Percentiles rank a stretch among this genome's conserved stretches.
These are phyloP conservation scores for Enteromius trimaculatus DNA, from an alignment of 2,797 vertebrate genomes.

Conservation along the genomic window DNA sequence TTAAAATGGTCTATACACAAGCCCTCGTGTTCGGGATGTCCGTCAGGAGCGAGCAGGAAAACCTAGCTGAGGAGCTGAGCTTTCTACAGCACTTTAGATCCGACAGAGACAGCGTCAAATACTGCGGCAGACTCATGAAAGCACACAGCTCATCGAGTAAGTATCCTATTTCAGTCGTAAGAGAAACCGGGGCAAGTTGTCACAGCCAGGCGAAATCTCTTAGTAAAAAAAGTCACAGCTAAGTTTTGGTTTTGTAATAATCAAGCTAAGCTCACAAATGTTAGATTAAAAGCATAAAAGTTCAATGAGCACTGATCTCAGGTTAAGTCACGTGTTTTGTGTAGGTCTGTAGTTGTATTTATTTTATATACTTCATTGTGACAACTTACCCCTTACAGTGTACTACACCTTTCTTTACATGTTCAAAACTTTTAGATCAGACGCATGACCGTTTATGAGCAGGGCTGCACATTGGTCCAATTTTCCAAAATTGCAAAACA, in stretches of 20 bases:
- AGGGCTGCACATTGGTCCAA: not conserved
- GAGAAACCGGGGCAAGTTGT: not conserved
- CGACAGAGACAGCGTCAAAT: constrained; percentile 61
- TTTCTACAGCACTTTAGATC: constrained; percentile 61
- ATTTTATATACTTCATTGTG: not conserved
- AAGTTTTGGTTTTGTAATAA: not conserved
- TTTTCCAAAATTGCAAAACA: not conserved
- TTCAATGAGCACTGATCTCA: not conserved
- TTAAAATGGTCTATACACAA: constrained; percentile 73
- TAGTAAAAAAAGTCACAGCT: not conserved
- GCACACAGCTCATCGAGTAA: constrained; percentile 65
- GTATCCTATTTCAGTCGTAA: constrained; percentile 49
- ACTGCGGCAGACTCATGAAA: constrained; percentile 60
- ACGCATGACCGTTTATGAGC: not conserved
- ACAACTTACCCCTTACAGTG: not conserved
- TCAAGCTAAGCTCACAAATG: not conserved
- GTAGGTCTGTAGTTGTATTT: not conserved
- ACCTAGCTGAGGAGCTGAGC: constrained; percentile 65
- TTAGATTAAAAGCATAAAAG: not conserved
- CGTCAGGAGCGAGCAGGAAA: constrained; percentile 64
- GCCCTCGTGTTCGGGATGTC: constrained; percentile 66
- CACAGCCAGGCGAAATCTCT: not conserved
- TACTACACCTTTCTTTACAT: not conserved
- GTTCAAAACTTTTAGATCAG: not conserved
- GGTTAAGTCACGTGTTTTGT: not conserved